Evolutionary conservation across 1,140 invertebrate species (phyloP).

Genomic region (Neocloeon triangulifer): DNA sequence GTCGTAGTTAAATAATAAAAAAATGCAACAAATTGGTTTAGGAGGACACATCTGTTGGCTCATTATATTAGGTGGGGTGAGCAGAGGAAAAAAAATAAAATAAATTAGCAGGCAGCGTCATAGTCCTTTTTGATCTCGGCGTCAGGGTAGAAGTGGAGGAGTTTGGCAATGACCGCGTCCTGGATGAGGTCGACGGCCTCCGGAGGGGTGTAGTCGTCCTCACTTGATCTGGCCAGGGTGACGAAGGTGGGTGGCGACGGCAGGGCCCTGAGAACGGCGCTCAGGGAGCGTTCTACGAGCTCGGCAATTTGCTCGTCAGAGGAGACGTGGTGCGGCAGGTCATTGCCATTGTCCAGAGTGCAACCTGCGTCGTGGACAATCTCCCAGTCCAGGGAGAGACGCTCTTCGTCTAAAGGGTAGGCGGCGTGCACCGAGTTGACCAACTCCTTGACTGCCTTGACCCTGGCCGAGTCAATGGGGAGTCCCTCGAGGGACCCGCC

Average conservation of each 20-base stretch:
- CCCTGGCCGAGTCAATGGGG: neutral
- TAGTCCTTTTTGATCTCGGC: too few relatives aligned
- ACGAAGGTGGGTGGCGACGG: slow-evolving; percentile 41
- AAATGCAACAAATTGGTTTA: too few relatives aligned
- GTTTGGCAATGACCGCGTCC: slow-evolving; percentile 27
- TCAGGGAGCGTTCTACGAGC: slow-evolving; percentile 29
- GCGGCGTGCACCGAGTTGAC: neutral
- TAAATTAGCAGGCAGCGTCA: too few relatives aligned
- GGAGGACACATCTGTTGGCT: too few relatives aligned
- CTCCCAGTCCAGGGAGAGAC: slow-evolving; percentile 38
- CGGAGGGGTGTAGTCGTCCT: slow-evolving; percentile 71
- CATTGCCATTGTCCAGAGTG: slow-evolving; percentile 53
- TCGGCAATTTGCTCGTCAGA: slow-evolving; percentile 35
- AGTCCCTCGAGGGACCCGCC: neutral
- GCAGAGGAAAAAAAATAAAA: too few relatives aligned
- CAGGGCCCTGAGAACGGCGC: slow-evolving; percentile 32
- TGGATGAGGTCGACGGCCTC: slow-evolving; percentile 52
- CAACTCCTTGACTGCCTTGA: neutral
- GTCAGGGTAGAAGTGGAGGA: slow-evolving; percentile 13
- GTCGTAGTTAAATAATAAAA: too few relatives aligned
- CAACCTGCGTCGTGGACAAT: slow-evolving; percentile 63
- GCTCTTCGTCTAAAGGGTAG: neutral
- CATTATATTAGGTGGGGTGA: too few relatives aligned
- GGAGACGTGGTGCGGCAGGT: slow-evolving; percentile 60
- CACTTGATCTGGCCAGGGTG: slow-evolving; percentile 46